phyloP scores from a whole-genome alignment of 2,888 invertebrate genomes.

The Embidobia sp. region DNA sequence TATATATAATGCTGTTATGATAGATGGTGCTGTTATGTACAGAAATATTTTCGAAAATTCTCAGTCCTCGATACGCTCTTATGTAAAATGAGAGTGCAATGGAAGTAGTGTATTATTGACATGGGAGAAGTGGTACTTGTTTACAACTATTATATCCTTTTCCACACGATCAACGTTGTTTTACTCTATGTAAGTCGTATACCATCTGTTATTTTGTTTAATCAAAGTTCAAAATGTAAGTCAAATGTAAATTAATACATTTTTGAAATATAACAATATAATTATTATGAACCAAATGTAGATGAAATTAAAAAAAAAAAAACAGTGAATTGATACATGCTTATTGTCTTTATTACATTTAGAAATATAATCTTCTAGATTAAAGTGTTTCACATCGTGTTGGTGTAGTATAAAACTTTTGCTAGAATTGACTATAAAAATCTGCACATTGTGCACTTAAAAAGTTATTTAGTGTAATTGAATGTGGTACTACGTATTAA shows the following conservation, averaged over 20 bases:
- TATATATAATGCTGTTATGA: conserved; percentile 75
- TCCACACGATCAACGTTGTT: conserved; percentile 46
- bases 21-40: conserved; percentile 80
- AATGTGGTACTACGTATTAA: too few species aligned
- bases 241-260: not conserved
- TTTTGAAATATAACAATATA: too few species aligned
- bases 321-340: conserved; percentile 57
- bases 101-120: conserved; percentile 58
- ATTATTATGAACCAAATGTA: not conserved
- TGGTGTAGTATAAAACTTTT: not conserved
- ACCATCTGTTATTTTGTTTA: conserved; percentile 36
- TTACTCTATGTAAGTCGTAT: conserved; percentile 42
- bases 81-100: conserved; percentile 36
- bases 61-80: conserved; percentile 71
- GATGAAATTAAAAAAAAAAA: conserved; percentile 51
- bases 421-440: not conserved
- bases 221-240: conserved; percentile 1
- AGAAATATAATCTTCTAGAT: conserved; percentile 19
- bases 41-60: conserved; percentile 75
- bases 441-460: too few species aligned
- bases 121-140: conserved; percentile 40
- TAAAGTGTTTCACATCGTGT: too few species aligned
- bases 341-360: conserved; percentile 74
- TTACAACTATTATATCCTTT: conserved; percentile 46
- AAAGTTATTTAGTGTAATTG: too few species aligned